Conservation (phyloP, 53 echinoderm and acorn worm species). For the Zoroaster sp. region DNA sequence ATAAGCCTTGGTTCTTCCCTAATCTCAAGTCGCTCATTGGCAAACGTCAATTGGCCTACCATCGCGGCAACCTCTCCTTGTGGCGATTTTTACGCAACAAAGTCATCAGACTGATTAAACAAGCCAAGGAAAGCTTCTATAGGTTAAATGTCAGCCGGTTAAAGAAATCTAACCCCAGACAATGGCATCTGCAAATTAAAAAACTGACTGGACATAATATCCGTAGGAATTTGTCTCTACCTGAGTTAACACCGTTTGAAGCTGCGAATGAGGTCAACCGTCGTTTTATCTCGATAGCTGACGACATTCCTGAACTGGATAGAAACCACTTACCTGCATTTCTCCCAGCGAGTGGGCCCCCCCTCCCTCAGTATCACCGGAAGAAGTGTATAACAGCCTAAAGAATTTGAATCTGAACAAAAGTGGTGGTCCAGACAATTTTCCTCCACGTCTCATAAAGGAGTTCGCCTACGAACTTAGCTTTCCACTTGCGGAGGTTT, state of each 20-base stretch:
- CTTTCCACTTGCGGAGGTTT: constrained; percentile 13
- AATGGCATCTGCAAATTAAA: constrained; percentile 24
- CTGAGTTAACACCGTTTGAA: not conserved
- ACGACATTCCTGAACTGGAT: not conserved
- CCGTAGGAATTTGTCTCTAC: not conserved
- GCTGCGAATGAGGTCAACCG: constrained; percentile 36
- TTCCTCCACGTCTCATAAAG: constrained; percentile 11
- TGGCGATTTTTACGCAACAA: constrained; percentile 22
- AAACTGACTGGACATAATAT: constrained; percentile 1
- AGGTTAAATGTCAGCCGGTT: too few species aligned
- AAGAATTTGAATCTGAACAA: constrained; percentile 9
- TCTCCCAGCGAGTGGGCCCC: not conserved
- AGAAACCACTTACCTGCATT: not conserved
- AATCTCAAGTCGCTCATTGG: constrained; percentile 18
- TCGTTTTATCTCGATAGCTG: constrained; percentile 4
- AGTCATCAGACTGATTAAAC: constrained; percentile 26
- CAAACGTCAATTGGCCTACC: not conserved
- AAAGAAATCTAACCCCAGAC: too few species aligned
- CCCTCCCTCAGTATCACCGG: not conserved
- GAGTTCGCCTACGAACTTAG: constrained; percentile 19
- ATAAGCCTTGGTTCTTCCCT: constrained; percentile 47
- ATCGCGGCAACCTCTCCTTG: not conserved
- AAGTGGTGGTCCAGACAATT: not conserved
- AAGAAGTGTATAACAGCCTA: constrained; percentile 10
- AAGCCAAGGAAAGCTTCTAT: too few species aligned